These are phyloP conservation scores for Actinia equina DNA, from an alignment of 64 coral and sea anemone species.

Conservation along the genomic window DNA sequence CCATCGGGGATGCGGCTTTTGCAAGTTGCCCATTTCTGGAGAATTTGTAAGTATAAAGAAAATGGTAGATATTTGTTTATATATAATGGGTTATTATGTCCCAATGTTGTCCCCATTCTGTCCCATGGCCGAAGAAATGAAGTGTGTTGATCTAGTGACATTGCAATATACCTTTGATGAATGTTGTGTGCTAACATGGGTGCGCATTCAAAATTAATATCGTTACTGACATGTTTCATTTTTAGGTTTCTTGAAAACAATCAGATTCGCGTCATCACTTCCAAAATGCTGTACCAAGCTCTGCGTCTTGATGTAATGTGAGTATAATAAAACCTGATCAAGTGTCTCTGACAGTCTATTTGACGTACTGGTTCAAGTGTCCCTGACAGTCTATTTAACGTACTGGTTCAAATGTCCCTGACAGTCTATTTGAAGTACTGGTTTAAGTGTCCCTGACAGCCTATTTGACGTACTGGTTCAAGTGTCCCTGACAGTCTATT, in stretches of 20 bases:
- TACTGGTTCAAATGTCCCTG: background rate
- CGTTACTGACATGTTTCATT: too few relatives aligned
- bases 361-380: too few relatives aligned
- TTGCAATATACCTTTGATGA: too few relatives aligned
- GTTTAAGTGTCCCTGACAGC: background rate
- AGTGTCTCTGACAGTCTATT: background rate
- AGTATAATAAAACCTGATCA: background rate
- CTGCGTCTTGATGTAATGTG: background rate
- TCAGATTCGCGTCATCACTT: background rate
- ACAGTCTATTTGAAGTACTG: too few relatives aligned
- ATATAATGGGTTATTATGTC: too few relatives aligned
- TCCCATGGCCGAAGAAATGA: too few relatives aligned
- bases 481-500: too few relatives aligned
- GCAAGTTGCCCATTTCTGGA: background rate
- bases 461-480: too few relatives aligned
- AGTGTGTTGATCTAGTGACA: too few relatives aligned
- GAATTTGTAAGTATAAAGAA: background rate
- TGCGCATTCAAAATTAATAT: too few relatives aligned
- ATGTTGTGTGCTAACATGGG: too few relatives aligned
- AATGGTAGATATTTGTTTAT: background rate
- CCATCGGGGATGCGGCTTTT: background rate
- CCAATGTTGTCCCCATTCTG: too few relatives aligned
- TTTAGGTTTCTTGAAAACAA: background rate
- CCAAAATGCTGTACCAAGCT: background rate
- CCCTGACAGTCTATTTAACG: background rate